These are phyloP conservation scores for Atta cephalotes DNA, from an alignment of 1,140 invertebrate genomes.

Conservation along the genomic window DNA sequence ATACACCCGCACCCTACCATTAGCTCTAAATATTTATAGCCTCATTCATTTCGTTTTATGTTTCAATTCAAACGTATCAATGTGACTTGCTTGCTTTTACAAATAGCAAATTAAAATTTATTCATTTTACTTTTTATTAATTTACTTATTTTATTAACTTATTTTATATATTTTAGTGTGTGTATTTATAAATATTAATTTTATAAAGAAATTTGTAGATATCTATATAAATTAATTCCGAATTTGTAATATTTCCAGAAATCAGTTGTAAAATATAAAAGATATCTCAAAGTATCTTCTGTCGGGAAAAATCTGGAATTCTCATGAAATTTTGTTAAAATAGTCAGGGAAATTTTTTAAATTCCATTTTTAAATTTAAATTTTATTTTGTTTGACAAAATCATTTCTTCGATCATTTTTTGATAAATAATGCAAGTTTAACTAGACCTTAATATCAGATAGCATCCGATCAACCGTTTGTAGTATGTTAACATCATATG, in stretches of 20 bases:
- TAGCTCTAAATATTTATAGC: conserved; percentile 85
- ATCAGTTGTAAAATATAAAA: background rate
- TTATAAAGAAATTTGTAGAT: background rate
- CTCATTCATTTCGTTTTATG: conserved; percentile 86
- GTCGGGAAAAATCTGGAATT: no score
- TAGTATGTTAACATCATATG: no score
- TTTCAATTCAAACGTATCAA: conserved; percentile 86
- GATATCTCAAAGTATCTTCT: background rate
- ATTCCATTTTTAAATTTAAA: no score
- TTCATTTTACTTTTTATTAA: background rate
- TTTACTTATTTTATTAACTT: background rate
- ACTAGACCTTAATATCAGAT: no score
- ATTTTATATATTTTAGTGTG: background rate
- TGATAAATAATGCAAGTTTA: no score
- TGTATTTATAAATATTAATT: background rate
- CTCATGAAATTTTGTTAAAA: no score
- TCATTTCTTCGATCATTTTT: no score
- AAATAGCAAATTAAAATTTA: conserved; percentile 67
- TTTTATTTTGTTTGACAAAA: no score
- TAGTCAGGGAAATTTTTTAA: no score
- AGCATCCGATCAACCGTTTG: no score
- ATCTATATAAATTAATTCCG: background rate
- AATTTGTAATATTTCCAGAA: background rate
- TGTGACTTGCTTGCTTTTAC: conserved; percentile 83
- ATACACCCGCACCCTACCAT: conserved; percentile 84